These are phyloP conservation scores for Pegoplata infirma DNA, from an alignment of 2,888 invertebrate species.

Conservation along the genomic window DNA sequence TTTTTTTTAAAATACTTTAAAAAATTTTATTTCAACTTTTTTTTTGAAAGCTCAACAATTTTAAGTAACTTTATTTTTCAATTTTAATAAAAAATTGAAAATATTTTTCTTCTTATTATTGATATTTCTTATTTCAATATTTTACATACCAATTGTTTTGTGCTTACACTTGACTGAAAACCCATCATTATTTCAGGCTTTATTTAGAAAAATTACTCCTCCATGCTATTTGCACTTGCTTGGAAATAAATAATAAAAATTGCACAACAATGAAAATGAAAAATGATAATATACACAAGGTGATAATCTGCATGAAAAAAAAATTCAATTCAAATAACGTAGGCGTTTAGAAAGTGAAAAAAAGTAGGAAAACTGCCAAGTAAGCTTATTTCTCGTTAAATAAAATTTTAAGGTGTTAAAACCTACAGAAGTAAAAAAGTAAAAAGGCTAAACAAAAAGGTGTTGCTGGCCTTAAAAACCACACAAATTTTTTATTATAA, in stretches of 20 bases:
- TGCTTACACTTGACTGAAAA: constrained; percentile 51
- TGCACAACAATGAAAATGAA: constrained; percentile 11
- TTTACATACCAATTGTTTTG: constrained; percentile 54
- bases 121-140: not conserved
- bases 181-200: constrained; percentile 33
- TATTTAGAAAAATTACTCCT: constrained; percentile 21
- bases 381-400: not conserved
- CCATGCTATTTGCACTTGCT: constrained; percentile 16
- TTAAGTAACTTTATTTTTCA: not conserved
- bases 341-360: not conserved
- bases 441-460: not conserved
- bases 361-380: not conserved
- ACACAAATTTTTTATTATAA: not conserved
- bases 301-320: constrained; percentile 35
- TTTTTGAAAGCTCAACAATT: not conserved
- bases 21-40: too few relatives aligned
- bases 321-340: not conserved
- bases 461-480: not conserved
- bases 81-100: constrained; percentile 5
- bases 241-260: not conserved
- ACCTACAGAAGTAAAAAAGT: not conserved
- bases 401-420: too few relatives aligned
- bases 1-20: too few relatives aligned
- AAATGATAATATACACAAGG: constrained; percentile 27
- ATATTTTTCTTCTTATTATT: not conserved